These are phyloP conservation scores for Trichopria drosophilae DNA, from an alignment of 2,888 invertebrate species.

Conservation along the genomic window DNA sequence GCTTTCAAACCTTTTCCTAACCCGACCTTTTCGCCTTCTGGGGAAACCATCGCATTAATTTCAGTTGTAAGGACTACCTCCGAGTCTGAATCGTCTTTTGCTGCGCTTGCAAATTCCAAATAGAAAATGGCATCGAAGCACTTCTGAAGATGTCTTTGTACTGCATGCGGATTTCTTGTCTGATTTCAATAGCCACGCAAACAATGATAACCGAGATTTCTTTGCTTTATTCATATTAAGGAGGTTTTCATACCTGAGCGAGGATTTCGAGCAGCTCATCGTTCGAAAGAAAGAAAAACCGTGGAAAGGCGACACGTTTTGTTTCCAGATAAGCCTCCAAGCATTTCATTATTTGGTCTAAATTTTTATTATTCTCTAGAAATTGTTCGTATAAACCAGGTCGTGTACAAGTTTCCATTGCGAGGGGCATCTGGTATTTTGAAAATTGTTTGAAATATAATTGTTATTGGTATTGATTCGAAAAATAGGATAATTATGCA, in stretches of 20 bases:
- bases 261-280: slow-evolving; percentile 87
- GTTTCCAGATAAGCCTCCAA: slow-evolving; percentile 87
- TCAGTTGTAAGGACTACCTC: slow-evolving; percentile 71
- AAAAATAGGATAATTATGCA: background rate
- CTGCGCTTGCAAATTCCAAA: slow-evolving; percentile 73
- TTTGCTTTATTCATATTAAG: background rate
- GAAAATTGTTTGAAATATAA: background rate
- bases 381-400: slow-evolving; percentile 72
- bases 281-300: slow-evolving; percentile 89
- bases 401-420: slow-evolving; percentile 78
- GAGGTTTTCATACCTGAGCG: slow-evolving; percentile 68
- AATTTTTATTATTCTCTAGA: slow-evolving; percentile 72
- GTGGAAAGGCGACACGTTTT: slow-evolving; percentile 83
- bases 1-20: slow-evolving; percentile 83
- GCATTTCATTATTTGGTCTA: slow-evolving; percentile 89
- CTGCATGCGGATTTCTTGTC: slow-evolving; percentile 85
- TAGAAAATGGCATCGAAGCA: slow-evolving; percentile 85
- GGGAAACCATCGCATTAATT: slow-evolving; percentile 86
- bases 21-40: slow-evolving; percentile 80
- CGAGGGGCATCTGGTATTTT: slow-evolving; percentile 68
- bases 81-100: slow-evolving; percentile 49
- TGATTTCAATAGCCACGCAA: slow-evolving; percentile 41
- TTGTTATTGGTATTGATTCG: background rate
- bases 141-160: slow-evolving; percentile 86
- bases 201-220: background rate